Conservation (phyloP, 2,797 vertebrate genomes). For the Psittacula echo region DNA sequence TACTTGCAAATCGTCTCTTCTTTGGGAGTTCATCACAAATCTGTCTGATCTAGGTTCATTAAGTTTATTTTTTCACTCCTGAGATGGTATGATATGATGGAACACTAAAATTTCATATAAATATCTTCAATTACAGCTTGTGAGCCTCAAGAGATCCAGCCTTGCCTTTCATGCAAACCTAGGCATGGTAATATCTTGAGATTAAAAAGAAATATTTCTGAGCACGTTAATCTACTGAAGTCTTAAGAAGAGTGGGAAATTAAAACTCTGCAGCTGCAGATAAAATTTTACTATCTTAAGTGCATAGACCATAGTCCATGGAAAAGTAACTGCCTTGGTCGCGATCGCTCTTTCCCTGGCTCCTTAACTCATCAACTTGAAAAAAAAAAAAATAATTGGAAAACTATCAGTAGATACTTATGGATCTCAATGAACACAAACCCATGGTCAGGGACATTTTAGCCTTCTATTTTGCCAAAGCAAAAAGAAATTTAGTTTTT, state of each 20-base stretch:
- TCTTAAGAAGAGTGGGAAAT: background rate
- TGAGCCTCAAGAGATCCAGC: background rate
- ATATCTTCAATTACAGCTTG: slow-evolving; percentile 36
- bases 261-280: background rate
- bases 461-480: background rate
- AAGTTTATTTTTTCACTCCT: slow-evolving; percentile 41
- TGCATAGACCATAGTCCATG: background rate
- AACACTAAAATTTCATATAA: slow-evolving; percentile 44
- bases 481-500: background rate
- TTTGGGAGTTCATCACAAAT: slow-evolving; percentile 28
- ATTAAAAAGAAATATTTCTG: background rate
- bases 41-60: slow-evolving; percentile 45
- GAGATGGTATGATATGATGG: background rate
- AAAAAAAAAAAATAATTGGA: background rate
- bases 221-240: background rate
- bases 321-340: background rate
- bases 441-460: background rate
- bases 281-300: slow-evolving; percentile 3
- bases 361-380: background rate
- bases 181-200: background rate
- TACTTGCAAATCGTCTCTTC: slow-evolving; percentile 27
- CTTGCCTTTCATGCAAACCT: background rate
- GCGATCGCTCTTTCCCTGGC: background rate
- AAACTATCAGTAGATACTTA: background rate
- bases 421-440: background rate